Conservation (phyloP, 2,797 vertebrate species). For the Sebastes itinus region DNA sequence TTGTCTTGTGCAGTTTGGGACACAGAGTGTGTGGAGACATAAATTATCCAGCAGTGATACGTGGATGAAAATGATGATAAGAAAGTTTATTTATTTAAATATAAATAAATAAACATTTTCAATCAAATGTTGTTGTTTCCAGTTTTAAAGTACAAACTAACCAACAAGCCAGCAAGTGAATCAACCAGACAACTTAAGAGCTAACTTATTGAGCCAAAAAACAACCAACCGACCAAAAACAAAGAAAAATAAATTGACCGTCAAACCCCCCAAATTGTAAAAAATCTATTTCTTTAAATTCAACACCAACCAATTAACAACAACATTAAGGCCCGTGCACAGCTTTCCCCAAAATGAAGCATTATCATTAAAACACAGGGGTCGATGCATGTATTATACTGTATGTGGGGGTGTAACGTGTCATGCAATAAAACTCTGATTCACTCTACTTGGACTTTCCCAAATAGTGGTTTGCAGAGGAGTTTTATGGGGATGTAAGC, state of each 20-base stretch:
- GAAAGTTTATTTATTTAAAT: background rate
- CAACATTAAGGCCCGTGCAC: background rate
- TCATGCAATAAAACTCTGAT: constrained; percentile 9
- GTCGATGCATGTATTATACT: background rate
- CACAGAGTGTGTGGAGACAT: background rate
- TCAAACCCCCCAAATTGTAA: background rate
- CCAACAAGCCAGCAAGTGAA: background rate
- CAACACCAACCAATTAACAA: background rate
- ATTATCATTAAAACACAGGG: background rate
- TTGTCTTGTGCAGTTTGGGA: background rate
- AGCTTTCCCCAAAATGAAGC: background rate
- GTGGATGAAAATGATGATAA: background rate
- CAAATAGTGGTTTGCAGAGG: background rate
- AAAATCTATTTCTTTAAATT: background rate
- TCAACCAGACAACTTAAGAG: background rate
- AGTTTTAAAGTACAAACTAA: background rate
- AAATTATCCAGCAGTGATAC: background rate
- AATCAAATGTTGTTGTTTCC: background rate
- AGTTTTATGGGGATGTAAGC: constrained; percentile 35
- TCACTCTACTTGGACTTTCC: background rate
- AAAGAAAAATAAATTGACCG: background rate
- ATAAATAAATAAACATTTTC: background rate
- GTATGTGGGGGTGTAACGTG: background rate
- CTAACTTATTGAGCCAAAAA: background rate
- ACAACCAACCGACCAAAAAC: background rate